Percentiles rank a stretch among this genome's conserved stretches.
Evolutionary conservation across 1,140 invertebrate genomes (phyloP).

Genomic region (Drosophila insularis): DNA sequence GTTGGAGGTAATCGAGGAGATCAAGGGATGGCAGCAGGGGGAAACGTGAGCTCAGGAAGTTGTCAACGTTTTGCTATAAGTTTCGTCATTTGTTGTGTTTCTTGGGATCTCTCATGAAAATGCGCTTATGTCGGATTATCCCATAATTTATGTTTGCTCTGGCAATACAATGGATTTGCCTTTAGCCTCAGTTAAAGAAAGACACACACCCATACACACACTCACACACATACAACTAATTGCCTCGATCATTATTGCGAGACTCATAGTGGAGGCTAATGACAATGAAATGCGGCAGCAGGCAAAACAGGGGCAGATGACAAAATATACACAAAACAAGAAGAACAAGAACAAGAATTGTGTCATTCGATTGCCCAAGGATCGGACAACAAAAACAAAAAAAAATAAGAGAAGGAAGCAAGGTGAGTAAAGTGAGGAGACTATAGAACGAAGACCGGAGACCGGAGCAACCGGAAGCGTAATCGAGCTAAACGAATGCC

Average conservation of each 20-base stretch:
- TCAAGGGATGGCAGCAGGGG: neutral
- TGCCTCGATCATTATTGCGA: slow-evolving; percentile 71
- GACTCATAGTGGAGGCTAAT: slow-evolving; percentile 55
- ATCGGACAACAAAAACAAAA: slow-evolving; percentile 46
- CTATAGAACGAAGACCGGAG: neutral
- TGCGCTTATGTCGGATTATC: slow-evolving; percentile 80
- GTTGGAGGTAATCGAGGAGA: neutral
- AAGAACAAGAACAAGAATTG: slow-evolving; percentile 59
- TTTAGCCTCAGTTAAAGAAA: slow-evolving; percentile 16
- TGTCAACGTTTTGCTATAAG: slow-evolving; percentile 44
- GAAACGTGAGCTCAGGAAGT: slow-evolving; percentile 38
- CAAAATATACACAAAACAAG: slow-evolving; percentile 35
- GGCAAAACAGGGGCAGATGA: slow-evolving; percentile 61
- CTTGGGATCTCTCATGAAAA: slow-evolving; percentile 64
- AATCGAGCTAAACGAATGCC: slow-evolving; percentile 74
- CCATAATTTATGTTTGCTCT: slow-evolving; percentile 73
- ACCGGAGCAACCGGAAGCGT: slow-evolving; percentile 66
- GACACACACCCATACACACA: slow-evolving; percentile 10
- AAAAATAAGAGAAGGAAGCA: slow-evolving; percentile 5
- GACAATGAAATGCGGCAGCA: slow-evolving; percentile 58
- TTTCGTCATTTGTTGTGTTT: slow-evolving; percentile 17
- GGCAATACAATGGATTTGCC: slow-evolving; percentile 63
- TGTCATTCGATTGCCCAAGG: slow-evolving; percentile 69
- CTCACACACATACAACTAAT: slow-evolving; percentile 53
- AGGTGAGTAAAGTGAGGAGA: neutral